phyloP scores from a whole-genome alignment of 1,140 invertebrate genomes.

The Rhizoglyphus robini region DNA sequence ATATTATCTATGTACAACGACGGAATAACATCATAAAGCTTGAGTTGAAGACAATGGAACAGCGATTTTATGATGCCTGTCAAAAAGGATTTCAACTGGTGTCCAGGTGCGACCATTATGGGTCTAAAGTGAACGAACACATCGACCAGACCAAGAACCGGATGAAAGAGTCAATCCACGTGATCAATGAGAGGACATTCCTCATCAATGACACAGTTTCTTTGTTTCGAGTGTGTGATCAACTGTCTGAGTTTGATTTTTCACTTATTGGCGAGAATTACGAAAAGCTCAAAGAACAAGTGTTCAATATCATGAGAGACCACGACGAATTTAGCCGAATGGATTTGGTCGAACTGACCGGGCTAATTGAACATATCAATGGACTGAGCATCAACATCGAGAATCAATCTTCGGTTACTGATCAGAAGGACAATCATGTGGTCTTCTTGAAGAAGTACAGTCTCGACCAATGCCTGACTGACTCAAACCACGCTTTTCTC shows the following conservation, averaged over 20 bases:
- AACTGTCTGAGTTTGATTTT: neutral
- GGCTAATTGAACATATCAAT: neutral
- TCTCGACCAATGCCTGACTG: neutral
- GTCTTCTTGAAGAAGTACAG: neutral
- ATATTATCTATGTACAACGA: neutral
- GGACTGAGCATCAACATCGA: neutral
- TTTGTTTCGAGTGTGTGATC: neutral
- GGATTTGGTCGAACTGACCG: neutral
- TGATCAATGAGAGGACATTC: neutral
- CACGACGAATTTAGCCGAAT: neutral
- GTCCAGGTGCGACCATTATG: neutral
- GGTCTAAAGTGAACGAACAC: neutral
- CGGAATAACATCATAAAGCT: conserved; percentile 3
- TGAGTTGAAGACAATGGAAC: neutral
- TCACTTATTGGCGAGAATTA: neutral
- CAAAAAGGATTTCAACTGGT: neutral
- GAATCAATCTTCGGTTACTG: neutral
- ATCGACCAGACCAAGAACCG: neutral
- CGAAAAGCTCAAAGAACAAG: neutral
- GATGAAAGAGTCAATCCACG: neutral
- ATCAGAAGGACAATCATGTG: neutral
- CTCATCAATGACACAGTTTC: neutral
- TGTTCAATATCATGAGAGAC: neutral
- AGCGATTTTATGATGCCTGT: neutral
- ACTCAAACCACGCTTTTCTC: neutral